These are phyloP conservation scores for Panonychus citri DNA, from an alignment of 1,140 invertebrate genomes.

Conservation along the genomic window DNA sequence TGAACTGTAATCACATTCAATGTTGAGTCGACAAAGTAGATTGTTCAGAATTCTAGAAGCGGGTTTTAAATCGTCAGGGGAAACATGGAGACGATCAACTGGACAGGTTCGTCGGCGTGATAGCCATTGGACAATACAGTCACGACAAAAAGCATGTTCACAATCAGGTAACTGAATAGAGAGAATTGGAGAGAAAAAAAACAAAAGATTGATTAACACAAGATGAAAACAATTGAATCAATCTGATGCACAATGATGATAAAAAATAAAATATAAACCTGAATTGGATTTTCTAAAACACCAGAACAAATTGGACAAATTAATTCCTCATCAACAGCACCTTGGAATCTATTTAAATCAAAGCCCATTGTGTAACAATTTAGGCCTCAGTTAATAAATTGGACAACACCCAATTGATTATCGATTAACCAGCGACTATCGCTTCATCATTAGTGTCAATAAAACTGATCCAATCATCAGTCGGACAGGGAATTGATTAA, in stretches of 20 bases:
- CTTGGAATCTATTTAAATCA: slow-evolving; percentile 63
- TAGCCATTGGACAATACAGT: slow-evolving; percentile 84
- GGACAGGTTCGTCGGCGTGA: slow-evolving; percentile 74
- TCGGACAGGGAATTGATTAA: no score
- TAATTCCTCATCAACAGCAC: slow-evolving; percentile 72
- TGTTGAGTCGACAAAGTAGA: slow-evolving; percentile 58
- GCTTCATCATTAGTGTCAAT: no score
- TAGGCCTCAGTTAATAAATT: no score
- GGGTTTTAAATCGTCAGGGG: slow-evolving; percentile 55
- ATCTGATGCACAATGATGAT: background rate
- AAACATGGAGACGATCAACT: slow-evolving; percentile 66
- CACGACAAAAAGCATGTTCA: slow-evolving; percentile 82
- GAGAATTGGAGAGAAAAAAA: slow-evolving; percentile 1
- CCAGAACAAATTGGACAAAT: slow-evolving; percentile 75
- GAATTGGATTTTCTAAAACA: slow-evolving; percentile 65
- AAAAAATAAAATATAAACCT: slow-evolving; percentile 31
- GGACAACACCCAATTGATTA: no score
- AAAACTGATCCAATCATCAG: no score
- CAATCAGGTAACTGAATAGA: slow-evolving; percentile 62
- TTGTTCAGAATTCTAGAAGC: slow-evolving; percentile 78
- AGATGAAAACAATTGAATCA: background rate
- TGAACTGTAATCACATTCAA: slow-evolving; percentile 65
- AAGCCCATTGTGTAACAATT: slow-evolving; percentile 47
- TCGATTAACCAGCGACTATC: no score
- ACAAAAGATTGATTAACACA: background rate